phyloP scores from a whole-genome alignment of 2,113 vertebrate species.

The Micromys minutus region DNA sequence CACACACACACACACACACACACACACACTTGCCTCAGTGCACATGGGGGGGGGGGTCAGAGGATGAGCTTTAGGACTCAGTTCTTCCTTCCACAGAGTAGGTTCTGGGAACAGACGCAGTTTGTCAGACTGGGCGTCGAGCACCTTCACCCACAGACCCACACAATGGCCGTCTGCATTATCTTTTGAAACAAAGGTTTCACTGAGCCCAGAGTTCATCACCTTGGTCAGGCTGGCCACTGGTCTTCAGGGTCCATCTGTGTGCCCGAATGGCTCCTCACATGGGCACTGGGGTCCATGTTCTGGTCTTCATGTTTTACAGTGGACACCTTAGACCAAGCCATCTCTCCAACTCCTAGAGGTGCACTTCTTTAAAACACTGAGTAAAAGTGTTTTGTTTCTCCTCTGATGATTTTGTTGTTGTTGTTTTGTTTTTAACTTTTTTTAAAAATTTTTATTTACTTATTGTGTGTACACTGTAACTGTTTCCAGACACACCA shows the following conservation, averaged over 20 bases:
- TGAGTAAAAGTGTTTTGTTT: slow-evolving; percentile 10
- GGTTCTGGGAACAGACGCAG: neutral
- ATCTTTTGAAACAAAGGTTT: neutral
- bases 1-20: no score
- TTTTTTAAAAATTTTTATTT: no score
- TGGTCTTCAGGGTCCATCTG: neutral
- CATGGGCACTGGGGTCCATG: neutral
- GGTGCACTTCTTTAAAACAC: slow-evolving; percentile 24
- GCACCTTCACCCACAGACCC: neutral
- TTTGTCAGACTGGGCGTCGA: neutral
- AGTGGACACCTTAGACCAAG: neutral
- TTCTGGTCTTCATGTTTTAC: neutral
- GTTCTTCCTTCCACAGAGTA: neutral
- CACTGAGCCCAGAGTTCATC: neutral
- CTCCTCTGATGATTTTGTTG: neutral
- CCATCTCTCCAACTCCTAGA: neutral
- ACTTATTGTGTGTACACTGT: no score
- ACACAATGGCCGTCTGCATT: neutral
- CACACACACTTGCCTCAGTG: neutral
- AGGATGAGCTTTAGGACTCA: neutral
- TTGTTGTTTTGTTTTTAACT: no score
- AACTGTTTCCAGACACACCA: no score
- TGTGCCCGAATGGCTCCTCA: neutral
- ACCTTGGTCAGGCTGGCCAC: neutral
- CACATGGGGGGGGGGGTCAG: neutral